Base-by-base conservation (phyloP, 2,113 vertebrate species). In the Lepidothrix coronata region DNA sequence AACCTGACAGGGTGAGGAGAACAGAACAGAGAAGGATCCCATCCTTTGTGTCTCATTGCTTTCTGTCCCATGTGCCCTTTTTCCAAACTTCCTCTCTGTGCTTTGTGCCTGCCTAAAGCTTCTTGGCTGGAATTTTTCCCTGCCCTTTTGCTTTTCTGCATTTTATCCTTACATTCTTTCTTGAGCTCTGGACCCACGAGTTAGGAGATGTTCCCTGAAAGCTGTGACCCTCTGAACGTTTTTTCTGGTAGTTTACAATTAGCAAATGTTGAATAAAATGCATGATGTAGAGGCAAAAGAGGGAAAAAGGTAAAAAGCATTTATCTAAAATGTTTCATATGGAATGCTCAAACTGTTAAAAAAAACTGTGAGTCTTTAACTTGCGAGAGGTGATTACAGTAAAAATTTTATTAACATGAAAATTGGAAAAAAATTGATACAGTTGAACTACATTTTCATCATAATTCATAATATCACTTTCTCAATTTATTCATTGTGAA, bases 61-160 rank as follows among this genome's bases (percentile, higher is more conserved):
- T 78, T 76, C 54, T 92, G 49, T 89, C 70, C 54, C 85, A 16
- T 11, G 43, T 75, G 28, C 46, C 80, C 52, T 82, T 89, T n/a
- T 73, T 67, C 58, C 35, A 41, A n/a, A 57, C 35, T 14, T 88
- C 85, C 57, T 41, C 31, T 59, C 59, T 86, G 91, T 89, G 83
- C 75, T 85, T 91, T 58, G 57, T 88, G 88, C 82, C 76, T 92
- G 83, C 52, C 30, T 81, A 68, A 75, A 75, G 88, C 88, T 90
- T 81, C 46, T 59, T 89, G 86, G 74, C 93, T 63, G 78, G 79
- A 89, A 37, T 49, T 58, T 46, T 87, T 61, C 87, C 81, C 71
- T 71, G 41, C 48, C 37, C 39, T 61, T 71, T 65, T 74, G 61
- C 83, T 92, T 41, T 41, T 75, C 70, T 62, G 79, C 49, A 21